Evolutionary conservation across 2,113 vertebrate species (phyloP), one percentile per base, ranked within the genome.

Genomic region (Elgaria multicarinata): DNA sequence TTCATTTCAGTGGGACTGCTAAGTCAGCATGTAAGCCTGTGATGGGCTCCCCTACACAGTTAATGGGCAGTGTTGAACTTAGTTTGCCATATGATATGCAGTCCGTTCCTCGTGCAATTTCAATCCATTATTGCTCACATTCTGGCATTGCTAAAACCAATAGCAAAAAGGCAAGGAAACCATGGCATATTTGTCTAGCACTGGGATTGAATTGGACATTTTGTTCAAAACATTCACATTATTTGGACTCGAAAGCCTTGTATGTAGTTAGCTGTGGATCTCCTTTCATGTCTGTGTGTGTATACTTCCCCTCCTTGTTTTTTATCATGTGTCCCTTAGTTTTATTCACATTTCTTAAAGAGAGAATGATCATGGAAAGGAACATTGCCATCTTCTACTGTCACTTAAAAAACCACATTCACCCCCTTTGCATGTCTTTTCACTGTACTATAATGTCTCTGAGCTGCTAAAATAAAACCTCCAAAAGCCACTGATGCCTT

Each of bases 41-140:
- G 55, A 28, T 46, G 3, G 31, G 6, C 4, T 44, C 31, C 66
- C 0, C 4, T 50, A 33, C 7, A 10, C 33, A 7, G 13, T 46
- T n/a, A 44, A 46, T 12, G n/a, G n/a, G 53, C 44, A 69, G 16
- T 31, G 22, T 62, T 75, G 6, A 50, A 14, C 42, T 87, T 67
- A 13, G 16, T 31, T 86, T 14, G 39, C 13, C 31, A 33, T 1
- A 64, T 6, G 5, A 66, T 26, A 2, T 44, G 58, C 39, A 44
- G 62, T 12, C 36, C 87, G 92, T 93, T 91, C 90, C 91, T 93
- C 31, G 8, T 44, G 89, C 94, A 20, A 50, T 95, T 80, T 85
- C 92, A 83, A 77, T 91, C 72, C 1, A 75, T 87, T 69, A 7
- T 90, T 86, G 1, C 6, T 87, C 88, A 46, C 83, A 90, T 69